Evolutionary conservation across 2,797 vertebrate species (phyloP), one percentile per base, ranked within the genome.

Genomic region (Thunnus albacares): DNA sequence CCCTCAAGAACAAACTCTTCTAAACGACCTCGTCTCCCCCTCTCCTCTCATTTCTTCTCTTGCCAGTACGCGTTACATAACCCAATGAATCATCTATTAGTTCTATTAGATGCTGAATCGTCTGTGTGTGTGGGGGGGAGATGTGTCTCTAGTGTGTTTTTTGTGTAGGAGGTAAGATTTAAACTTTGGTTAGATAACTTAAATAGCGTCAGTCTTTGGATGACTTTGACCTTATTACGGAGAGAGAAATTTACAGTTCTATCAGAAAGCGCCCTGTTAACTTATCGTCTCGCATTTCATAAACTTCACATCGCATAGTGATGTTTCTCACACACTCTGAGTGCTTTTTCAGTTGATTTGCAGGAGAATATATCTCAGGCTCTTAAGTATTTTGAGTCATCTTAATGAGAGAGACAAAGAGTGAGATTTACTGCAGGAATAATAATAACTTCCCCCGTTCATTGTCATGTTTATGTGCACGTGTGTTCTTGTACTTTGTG

Each of bases 41-140:
- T 74, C 73, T 71, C 71, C 71, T 64, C 62, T 74, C 15, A 57
- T 75, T 67, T 75, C 84, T 80, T 83, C 77, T 75, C 55, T 72
- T 87, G 78, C 77, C 87, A 81, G 77, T 56, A 26, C 58, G 38
- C 70, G 74, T 93, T 92, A 79, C 70, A 70, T 90, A 92, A 93
- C 73, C 58, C 61, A 59, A 18, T 91, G 91, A 92, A 83, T 92
- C 89, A 92, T 89, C 85, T 59, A 80, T 90, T 89, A 70, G 87
- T 75, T 76, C 56, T 88, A 66, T 87, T 89, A 82, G 80, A 72
- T 67, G 82, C 62, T 67, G 61, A 72, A 45, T 71, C 1, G 30
- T 67, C 6, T 76, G 33, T 80, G 22, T 45, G 52, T 75, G 65
- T 75, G 72, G 28, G 59, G 66, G 1, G 65, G 11, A 3, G 24